Conservation (phyloP, 2,888 invertebrate species). For the Metopia argyrocephala region DNA sequence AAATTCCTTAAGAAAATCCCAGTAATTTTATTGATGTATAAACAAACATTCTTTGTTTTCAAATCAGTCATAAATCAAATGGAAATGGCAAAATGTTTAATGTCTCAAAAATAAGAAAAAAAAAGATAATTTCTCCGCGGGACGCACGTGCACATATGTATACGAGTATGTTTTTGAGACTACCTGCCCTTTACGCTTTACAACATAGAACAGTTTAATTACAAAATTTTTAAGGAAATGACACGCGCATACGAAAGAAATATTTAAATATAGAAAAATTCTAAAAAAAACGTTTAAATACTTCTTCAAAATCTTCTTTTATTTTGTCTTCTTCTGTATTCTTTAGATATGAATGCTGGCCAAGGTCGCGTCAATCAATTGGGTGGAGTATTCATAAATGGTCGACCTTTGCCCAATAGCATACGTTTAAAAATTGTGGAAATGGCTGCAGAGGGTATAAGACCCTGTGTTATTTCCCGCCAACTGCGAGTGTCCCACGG, state of each 20-base stretch:
- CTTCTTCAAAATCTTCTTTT: not conserved
- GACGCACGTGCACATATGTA: too few species aligned
- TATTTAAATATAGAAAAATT: constrained; percentile 15
- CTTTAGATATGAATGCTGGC: constrained; percentile 81
- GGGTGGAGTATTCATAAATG: constrained; percentile 98
- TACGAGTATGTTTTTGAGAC: constrained; percentile 20
- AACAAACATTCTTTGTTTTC: not conserved
- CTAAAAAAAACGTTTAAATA: constrained; percentile 3
- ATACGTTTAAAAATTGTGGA: constrained; percentile 96
- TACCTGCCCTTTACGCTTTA: constrained; percentile 14
- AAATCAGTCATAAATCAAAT: constrained; percentile 72
- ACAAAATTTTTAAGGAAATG: constrained; percentile 52
- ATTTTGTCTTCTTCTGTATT: too few species aligned
- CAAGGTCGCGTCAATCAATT: constrained; percentile 97
- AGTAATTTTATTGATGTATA: not conserved
- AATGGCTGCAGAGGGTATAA: constrained; percentile 95
- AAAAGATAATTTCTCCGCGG: constrained; percentile 65
- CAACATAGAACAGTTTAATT: constrained; percentile 23
- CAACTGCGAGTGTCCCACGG: constrained; percentile 97
- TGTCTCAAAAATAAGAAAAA: constrained; percentile 26
- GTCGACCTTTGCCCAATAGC: constrained; percentile 95
- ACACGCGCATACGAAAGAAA: constrained; percentile 50
- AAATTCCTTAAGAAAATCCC: constrained; percentile 16
- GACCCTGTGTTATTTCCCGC: constrained; percentile 97
- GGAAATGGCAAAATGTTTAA: constrained; percentile 61